A percentile compares a stretch with the other conserved stretches of the same genome.
Conservation (phyloP, 2,888 invertebrate genomes). For the Artemia sp. region DNA sequence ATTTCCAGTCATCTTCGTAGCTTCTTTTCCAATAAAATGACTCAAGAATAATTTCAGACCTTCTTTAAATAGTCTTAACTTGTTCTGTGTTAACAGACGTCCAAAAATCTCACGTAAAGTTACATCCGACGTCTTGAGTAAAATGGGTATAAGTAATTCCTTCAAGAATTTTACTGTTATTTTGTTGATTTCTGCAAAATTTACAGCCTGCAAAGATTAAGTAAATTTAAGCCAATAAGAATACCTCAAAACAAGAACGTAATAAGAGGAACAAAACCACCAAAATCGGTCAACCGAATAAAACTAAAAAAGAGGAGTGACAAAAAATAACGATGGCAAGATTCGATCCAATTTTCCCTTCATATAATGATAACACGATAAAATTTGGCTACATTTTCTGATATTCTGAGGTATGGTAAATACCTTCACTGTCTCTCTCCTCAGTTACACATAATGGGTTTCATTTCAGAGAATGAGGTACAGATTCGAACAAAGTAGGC, state of each 20-base stretch:
- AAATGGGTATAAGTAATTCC: slow-evolving; percentile 53
- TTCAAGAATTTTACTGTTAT: slow-evolving; percentile 57
- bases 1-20: slow-evolving; percentile 30
- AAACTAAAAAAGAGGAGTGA: too few relatives aligned
- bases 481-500: too few relatives aligned
- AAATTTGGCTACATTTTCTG: too few relatives aligned
- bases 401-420: too few relatives aligned
- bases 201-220: slow-evolving; percentile 45
- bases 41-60: slow-evolving; percentile 66
- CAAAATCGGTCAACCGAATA: too few relatives aligned
- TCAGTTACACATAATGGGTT: too few relatives aligned
- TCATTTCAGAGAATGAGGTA: too few relatives aligned
- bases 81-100: slow-evolving; percentile 35
- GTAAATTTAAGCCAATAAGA: slow-evolving; percentile 19
- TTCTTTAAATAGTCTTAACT: slow-evolving; percentile 61
- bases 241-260: slow-evolving; percentile 16
- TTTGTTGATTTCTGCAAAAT: slow-evolving; percentile 70
- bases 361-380: too few relatives aligned
- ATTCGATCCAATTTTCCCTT: too few relatives aligned
- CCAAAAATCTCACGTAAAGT: slow-evolving; percentile 47
- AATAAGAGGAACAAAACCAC: neutral
- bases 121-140: slow-evolving; percentile 47
- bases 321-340: too few relatives aligned
- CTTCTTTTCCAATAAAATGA: slow-evolving; percentile 52
- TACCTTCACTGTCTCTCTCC: too few relatives aligned